Evolutionary conservation across 2,797 vertebrate species (phyloP), one percentile per base, ranked within the genome.

Genomic region (Neopelma chrysocephalum): DNA sequence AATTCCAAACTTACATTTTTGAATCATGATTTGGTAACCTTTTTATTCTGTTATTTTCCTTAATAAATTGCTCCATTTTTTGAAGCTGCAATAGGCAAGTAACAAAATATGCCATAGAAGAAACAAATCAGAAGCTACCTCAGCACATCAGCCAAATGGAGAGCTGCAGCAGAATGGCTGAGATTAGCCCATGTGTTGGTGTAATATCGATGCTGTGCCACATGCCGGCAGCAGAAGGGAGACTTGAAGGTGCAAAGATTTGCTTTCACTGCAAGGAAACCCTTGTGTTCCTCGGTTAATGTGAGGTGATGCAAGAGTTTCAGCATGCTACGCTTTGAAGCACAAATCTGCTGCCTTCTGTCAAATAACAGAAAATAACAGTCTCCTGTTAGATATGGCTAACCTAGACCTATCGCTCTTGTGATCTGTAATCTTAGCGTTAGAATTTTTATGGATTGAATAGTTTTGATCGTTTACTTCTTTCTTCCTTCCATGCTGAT

Each of bases 171-270:
- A 64, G 43, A 75, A 38, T 0, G 1, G 18, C 70, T 81, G 32
- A 61, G 29, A 29, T 75, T 34, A 75, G 43, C 53, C 26, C 32
- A 4, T 1, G 5, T 54, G 13, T 32, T 2, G 0, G 12, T 60
- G 18, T 71, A 50, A 38, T 16, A 42, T 50, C 29, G 10, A 4
- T 0, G 0, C 62, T 43, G 20, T 81, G 31, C 60, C 62, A 25
- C 43, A 34, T 0, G 1, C 23, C 0, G 0, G 53, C 66, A 56
- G 48, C 57, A 91, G 79, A 76, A 77, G 5, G 2, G 47, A 87
- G 31, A 16, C 21, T 51, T 15, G 6, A 31, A 50, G 6, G 29
- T 38, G 43, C 6, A 38, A 71, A 62, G 29, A 29, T 71, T 56
- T 1, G 0, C 34, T 58, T 79, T 78, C 26, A 17, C 29, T 68